phyloP scores from a whole-genome alignment of 35 echinoderm and acorn worm genomes.

The Acanthaster planci region DNA sequence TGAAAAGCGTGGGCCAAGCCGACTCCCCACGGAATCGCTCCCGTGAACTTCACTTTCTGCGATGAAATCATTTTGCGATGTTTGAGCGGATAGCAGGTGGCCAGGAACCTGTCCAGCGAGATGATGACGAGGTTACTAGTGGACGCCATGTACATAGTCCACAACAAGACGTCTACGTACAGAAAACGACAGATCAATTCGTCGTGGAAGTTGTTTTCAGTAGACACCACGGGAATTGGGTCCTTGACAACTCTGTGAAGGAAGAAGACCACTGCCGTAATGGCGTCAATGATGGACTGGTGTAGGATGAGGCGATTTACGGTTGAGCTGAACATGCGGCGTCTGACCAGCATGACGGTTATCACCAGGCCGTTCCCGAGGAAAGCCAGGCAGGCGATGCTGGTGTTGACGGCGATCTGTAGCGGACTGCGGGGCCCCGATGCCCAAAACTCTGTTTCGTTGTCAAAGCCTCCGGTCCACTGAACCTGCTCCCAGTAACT shows the following conservation, averaged over 20 bases:
- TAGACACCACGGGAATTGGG: neutral
- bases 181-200: slow-evolving; percentile 44
- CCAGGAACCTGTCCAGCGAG: slow-evolving; percentile 52
- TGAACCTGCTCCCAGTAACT: no score
- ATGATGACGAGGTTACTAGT: slow-evolving; percentile 65
- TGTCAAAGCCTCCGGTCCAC: no score
- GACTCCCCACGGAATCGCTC: slow-evolving; percentile 31
- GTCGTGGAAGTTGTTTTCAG: neutral
- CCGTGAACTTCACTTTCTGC: slow-evolving; percentile 21
- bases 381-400: slow-evolving; percentile 18
- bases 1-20: slow-evolving; percentile 48
- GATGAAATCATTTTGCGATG: slow-evolving; percentile 54
- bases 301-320: slow-evolving; percentile 59
- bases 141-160: slow-evolving; percentile 55
- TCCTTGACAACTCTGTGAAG: neutral
- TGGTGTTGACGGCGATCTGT: neutral
- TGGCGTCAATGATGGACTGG: slow-evolving; percentile 58
- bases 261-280: slow-evolving; percentile 41
- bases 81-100: slow-evolving; percentile 41
- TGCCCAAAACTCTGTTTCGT: no score
- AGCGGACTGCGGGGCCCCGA: neutral
- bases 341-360: slow-evolving; percentile 40
- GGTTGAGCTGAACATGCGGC: slow-evolving; percentile 42
- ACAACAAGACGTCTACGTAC: slow-evolving; percentile 47
- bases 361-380: slow-evolving; percentile 56